Evolutionary conservation across 2,888 invertebrate species (phyloP), one percentile per base, ranked within the genome.

Genomic region (Amblyjoppa fuscipennis): DNA sequence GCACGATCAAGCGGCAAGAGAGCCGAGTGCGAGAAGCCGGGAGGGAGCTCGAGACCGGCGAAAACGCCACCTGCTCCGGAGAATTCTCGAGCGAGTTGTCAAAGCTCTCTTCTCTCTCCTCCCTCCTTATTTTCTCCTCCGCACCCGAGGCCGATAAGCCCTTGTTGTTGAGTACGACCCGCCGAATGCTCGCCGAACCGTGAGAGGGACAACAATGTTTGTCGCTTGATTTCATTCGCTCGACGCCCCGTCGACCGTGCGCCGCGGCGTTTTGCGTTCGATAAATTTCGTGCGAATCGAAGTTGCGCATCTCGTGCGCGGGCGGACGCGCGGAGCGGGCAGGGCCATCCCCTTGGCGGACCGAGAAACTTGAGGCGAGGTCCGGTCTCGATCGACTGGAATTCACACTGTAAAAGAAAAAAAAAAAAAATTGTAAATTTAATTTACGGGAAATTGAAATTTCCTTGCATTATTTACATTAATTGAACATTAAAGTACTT

Each of bases 141-240:
- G 41, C 77, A 66, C 80, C 73, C 81, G 71, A 80, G 85, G 79
- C 84, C 82, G 82, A 85, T 85, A 85, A 85, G 83, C 81, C 77
- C 81, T 86, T 78, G 80, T 81, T 81, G 83, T 81, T 80, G 75
- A 81, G 75, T 84, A 81, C 74, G 69, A 64, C 82, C 84, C 61
- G 68, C 82, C 85, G 83, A 87, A 87, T 87, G 84, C 66, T 83
- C 86, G 82, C 76, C 79, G 79, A 87, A 87, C 79, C 85, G 84
- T 87, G 83, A 83, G 83, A 81, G 74, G 75, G 83, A 86, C 83
- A 87, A 86, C 87, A 88, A 88, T 88, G 86, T 83, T 82, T 84
- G 81, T 79, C 83, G 85, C 83, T 82, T 85, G 85, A 85, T 85
- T 82, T 85, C 75, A 82, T 85, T 85, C 85, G 71, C 82, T 68